Base-by-base conservation (phyloP, 2,113 vertebrate genomes). In the Dipodomys ordii region DNA sequence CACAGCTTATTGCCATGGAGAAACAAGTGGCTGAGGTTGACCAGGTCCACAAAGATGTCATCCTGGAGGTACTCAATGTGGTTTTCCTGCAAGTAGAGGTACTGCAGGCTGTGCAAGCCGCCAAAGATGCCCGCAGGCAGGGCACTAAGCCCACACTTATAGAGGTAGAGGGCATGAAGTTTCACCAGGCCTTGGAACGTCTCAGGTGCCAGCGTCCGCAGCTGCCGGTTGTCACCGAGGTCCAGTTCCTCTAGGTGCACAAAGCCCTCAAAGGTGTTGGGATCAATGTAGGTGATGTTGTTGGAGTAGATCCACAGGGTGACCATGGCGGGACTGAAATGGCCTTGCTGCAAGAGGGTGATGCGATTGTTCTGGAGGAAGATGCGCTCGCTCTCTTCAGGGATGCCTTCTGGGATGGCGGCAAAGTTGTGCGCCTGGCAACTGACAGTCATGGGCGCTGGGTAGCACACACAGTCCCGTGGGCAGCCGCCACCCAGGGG, bases 291-390 rank as follows among this genome's bases (percentile, higher is more conserved):
- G 96, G 99, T 99, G 97, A 99, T 99, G 97, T 99, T 99, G 98
- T 99, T 99, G 98, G 99, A 99, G 97, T 99, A 99, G 93, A 99
- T 98, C 99, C 99, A 99, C 92, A 99, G 97, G 97, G 99, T 99
- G 97, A 99, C 99, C 93, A 99, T 99, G 96, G 99, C 98, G 0
- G 99, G 99, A 92, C 99, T 99, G 98, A 99, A 99, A 98, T 99
- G 99, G 88, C 99, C 99, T 2, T 98, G 98, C 53, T 99, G 99
- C 60, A 99, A 98, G 95, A 99, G 95, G 91, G 98, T 98, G 97
- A 99, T 99, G 97, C 98, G 99, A 98, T 99, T 99, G 98, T 99
- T 99, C 94, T 99, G 99, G 53, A 99, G 98, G 97, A 99, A 99
- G 97, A 99, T 98, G 46, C 99, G 98, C 98, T 99, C 99, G 20